These are phyloP conservation scores for Smittia aterrima DNA, from an alignment of 2,888 invertebrate species.

Conservation along the genomic window DNA sequence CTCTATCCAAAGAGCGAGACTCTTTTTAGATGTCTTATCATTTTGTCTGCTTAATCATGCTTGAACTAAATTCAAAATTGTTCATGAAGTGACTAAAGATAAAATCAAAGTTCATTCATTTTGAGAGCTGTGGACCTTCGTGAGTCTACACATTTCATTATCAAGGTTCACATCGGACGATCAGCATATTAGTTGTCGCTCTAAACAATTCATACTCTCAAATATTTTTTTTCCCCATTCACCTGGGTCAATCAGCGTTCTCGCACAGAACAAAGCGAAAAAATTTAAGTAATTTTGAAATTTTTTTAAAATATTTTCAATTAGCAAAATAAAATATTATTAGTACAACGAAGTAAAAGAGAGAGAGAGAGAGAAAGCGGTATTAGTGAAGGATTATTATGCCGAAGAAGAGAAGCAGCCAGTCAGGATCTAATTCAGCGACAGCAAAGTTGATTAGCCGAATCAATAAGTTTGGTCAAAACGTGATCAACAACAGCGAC, in stretches of 20 bases:
- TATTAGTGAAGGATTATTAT: slow-evolving; percentile 19
- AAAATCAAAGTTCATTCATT: background rate
- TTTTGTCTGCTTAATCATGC: slow-evolving; percentile 20
- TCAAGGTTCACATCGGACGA: slow-evolving; percentile 21
- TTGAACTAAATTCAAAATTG: slow-evolving; percentile 13
- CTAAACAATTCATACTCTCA: background rate
- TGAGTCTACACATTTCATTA: background rate
- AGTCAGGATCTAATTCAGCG: slow-evolving; percentile 34
- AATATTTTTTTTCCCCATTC: too few species aligned
- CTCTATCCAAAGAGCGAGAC: background rate
- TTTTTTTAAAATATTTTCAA: too few species aligned
- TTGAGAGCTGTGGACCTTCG: background rate
- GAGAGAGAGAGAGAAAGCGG: too few species aligned
- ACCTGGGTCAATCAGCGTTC: too few species aligned
- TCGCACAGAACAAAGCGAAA: too few species aligned
- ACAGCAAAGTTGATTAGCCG: slow-evolving; percentile 39
- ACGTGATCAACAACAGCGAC: slow-evolving; percentile 22
- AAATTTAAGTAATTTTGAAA: too few species aligned
- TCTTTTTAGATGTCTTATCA: slow-evolving; percentile 9
- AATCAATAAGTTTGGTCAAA: slow-evolving; percentile 32
- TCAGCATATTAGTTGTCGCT: background rate
- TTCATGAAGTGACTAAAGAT: background rate
- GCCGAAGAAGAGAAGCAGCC: slow-evolving; percentile 33
- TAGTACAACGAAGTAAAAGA: too few species aligned
- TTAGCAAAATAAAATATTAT: too few species aligned